Conservation (phyloP, 2,888 invertebrate genomes). For the Ochropleura plecta region DNA sequence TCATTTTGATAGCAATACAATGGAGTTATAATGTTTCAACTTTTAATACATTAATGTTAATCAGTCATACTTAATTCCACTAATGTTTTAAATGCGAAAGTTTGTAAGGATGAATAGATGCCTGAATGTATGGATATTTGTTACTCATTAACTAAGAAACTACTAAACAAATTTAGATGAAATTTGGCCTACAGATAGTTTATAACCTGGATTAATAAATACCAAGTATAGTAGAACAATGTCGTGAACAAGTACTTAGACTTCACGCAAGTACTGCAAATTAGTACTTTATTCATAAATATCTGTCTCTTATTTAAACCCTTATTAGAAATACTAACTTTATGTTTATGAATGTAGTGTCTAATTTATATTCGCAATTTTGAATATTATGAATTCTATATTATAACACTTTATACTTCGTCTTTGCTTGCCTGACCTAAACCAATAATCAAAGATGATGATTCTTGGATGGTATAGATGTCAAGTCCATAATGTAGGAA, state of each 20-base stretch:
- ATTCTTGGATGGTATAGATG: not conserved
- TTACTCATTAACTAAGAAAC: too few relatives aligned
- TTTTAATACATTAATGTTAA: slow-evolving; percentile 3
- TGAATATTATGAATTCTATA: not conserved
- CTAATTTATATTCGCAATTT: not conserved
- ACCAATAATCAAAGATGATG: not conserved
- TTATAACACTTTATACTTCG: not conserved
- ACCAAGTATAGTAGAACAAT: too few relatives aligned
- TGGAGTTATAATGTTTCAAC: slow-evolving; percentile 1
- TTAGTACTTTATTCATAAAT: too few relatives aligned
- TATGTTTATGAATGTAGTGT: not conserved
- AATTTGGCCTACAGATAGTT: too few relatives aligned
- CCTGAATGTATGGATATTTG: too few relatives aligned
- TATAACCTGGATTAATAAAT: too few relatives aligned
- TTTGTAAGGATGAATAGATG: too few relatives aligned
- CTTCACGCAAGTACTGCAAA: too few relatives aligned
- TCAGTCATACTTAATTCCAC: not conserved
- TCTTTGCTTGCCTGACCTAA: too few relatives aligned
- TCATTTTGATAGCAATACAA: slow-evolving; percentile 13
- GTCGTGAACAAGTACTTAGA: too few relatives aligned
- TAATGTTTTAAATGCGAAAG: too few relatives aligned
- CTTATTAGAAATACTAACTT: not conserved
- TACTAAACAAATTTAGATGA: too few relatives aligned
- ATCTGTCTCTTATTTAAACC: not conserved
- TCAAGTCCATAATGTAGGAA: not conserved